These are phyloP conservation scores for Galeopterus variegatus DNA, from an alignment of 2,113 vertebrate species.

Conservation along the genomic window DNA sequence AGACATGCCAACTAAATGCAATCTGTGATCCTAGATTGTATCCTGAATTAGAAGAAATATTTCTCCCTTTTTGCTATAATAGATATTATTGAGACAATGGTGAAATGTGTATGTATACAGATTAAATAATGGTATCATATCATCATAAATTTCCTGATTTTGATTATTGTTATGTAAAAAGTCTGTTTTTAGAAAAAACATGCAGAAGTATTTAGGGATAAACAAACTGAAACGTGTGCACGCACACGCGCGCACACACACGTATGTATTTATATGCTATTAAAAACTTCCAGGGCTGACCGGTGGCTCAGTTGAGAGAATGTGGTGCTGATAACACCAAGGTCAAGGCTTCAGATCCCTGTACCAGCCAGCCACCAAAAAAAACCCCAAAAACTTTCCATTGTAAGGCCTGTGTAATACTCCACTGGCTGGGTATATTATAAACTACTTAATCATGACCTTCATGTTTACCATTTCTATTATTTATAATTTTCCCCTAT, in stretches of 20 bases:
- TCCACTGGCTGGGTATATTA: not conserved
- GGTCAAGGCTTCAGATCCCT: too few relatives aligned
- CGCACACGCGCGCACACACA: not conserved
- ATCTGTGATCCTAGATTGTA: not conserved
- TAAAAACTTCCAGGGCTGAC: not conserved
- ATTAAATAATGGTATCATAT: not conserved
- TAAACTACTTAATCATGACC: conserved; percentile 22
- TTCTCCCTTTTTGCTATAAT: not conserved
- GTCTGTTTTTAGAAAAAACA: conserved; percentile 62
- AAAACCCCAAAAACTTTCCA: too few relatives aligned
- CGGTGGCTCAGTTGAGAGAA: too few relatives aligned
- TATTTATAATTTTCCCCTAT: conserved; percentile 15
- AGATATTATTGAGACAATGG: not conserved
- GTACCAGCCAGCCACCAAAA: too few relatives aligned
- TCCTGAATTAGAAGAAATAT: not conserved
- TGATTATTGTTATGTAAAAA: conserved; percentile 17
- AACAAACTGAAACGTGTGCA: not conserved
- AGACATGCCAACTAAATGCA: not conserved
- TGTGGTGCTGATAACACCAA: too few relatives aligned
- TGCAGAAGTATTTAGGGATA: conserved; percentile 21
- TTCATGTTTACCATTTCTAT: not conserved
- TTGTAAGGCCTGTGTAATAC: not conserved
- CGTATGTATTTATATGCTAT: not conserved
- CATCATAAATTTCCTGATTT: conserved; percentile 38
- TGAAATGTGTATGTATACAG: not conserved